A percentile compares a stretch with the other conserved stretches of the same genome.
Conservation (phyloP, 1,140 invertebrate genomes). For the Babylonia areolata region DNA sequence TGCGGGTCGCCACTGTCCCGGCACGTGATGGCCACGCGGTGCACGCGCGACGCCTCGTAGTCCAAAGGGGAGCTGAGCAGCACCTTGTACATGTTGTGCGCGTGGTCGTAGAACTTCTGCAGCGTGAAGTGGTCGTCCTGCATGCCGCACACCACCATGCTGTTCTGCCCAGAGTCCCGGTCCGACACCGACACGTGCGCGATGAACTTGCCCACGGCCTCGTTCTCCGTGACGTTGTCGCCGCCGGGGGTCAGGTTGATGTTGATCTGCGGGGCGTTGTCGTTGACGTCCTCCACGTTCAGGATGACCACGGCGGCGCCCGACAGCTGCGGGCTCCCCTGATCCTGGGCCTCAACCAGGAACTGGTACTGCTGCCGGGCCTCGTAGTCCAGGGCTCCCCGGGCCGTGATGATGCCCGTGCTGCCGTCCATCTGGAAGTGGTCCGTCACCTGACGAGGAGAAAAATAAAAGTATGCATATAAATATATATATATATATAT, state of each 20-base stretch:
- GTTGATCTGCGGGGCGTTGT: slow-evolving; percentile 65
- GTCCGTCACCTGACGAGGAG: no score
- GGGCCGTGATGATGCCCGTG: slow-evolving; percentile 63
- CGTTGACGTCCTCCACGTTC: slow-evolving; percentile 64
- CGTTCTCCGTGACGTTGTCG: slow-evolving; percentile 56
- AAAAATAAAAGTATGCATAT: no score
- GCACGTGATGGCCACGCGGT: slow-evolving; percentile 75
- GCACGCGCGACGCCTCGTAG: slow-evolving; percentile 58
- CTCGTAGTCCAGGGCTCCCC: slow-evolving; percentile 86
- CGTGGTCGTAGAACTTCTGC: slow-evolving; percentile 41
- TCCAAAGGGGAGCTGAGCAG: slow-evolving; percentile 51
- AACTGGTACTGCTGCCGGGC: slow-evolving; percentile 70
- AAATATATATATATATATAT: no score
- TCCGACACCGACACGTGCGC: slow-evolving; percentile 69
- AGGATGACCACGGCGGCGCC: slow-evolving; percentile 54
- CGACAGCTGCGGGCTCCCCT: slow-evolving; percentile 54
- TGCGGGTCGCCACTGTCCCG: slow-evolving; percentile 83
- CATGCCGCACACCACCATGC: slow-evolving; percentile 62
- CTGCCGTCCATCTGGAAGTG: slow-evolving; percentile 85
- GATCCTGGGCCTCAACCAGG: slow-evolving; percentile 60
- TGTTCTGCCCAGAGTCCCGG: slow-evolving; percentile 66
- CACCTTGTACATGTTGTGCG: slow-evolving; percentile 55
- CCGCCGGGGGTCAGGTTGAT: slow-evolving; percentile 60
- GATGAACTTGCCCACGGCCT: slow-evolving; percentile 57
- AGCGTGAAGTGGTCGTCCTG: slow-evolving; percentile 53